phyloP scores from a whole-genome alignment of 92 coral and sea anemone genomes.

The Palythoa heliodiscus region DNA sequence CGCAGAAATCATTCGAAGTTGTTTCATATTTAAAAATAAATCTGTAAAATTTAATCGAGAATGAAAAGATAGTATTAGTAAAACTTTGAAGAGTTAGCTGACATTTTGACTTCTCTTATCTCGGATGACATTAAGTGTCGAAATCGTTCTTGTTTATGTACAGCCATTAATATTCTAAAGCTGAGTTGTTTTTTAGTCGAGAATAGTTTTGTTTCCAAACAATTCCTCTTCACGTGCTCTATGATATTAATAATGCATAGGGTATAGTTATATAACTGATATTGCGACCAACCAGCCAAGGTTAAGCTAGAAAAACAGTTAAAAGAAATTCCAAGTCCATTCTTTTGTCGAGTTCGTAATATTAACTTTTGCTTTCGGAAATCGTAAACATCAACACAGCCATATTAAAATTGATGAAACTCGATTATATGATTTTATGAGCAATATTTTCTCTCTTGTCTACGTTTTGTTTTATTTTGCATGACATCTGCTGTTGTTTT shows the following conservation, averaged over 20 bases:
- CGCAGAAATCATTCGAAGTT: neutral
- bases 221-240: slow-evolving; percentile 26
- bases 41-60: neutral
- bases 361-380: neutral
- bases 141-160: neutral
- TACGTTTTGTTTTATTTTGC: neutral
- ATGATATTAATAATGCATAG: slow-evolving; percentile 17
- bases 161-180: neutral
- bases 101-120: neutral
- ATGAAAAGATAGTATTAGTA: neutral
- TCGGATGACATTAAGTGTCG: neutral
- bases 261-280: neutral
- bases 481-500: neutral
- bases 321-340: neutral
- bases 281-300: slow-evolving; percentile 1
- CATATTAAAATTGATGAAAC: neutral
- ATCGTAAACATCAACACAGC: neutral
- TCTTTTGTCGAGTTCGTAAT: neutral
- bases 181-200: neutral
- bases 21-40: slow-evolving; percentile 3
- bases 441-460: neutral
- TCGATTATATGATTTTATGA: neutral
- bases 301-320: neutral
- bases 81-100: neutral
- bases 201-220: slow-evolving; percentile 19